Conservation (phyloP, 1,140 invertebrate genomes). For the Drosophila fuyamai region DNA sequence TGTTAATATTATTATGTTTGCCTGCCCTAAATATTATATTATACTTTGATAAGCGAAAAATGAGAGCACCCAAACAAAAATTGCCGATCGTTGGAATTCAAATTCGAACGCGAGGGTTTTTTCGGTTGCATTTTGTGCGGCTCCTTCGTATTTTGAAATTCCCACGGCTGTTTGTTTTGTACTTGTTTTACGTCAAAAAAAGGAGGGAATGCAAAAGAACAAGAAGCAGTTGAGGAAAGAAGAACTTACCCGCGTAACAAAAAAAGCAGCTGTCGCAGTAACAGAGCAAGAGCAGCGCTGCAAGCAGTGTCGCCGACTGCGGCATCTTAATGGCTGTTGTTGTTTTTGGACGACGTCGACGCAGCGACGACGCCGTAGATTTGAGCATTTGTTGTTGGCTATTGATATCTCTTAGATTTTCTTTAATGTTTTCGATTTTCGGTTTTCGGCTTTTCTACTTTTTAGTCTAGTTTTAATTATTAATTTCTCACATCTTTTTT, state of each 20-base stretch:
- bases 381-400: constrained; percentile 65
- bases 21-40: background rate
- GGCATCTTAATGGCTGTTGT: constrained; percentile 48
- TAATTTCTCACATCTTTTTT: constrained; percentile 45
- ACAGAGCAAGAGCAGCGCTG: constrained; percentile 54
- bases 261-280: constrained; percentile 73
- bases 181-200: constrained; percentile 60
- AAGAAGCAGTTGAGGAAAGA: background rate
- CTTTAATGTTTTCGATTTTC: constrained; percentile 10
- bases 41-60: constrained; percentile 24
- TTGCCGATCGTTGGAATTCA: constrained; percentile 14
- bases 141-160: constrained; percentile 44
- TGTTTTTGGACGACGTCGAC: constrained; percentile 38
- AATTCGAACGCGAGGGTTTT: constrained; percentile 4
- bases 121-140: constrained; percentile 5
- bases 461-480: constrained; percentile 36
- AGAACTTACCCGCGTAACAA: constrained; percentile 80
- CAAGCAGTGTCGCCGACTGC: constrained; percentile 28
- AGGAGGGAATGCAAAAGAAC: constrained; percentile 22
- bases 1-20: constrained; percentile 9
- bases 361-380: constrained; percentile 77
- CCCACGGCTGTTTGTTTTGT: constrained; percentile 78
- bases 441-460: constrained; percentile 11
- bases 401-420: constrained; percentile 16
- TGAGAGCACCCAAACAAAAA: constrained; percentile 24